Evolutionary conservation across 2,113 vertebrate genomes (phyloP), one percentile per base, ranked within the genome.

Genomic region (Cygnus atratus): DNA sequence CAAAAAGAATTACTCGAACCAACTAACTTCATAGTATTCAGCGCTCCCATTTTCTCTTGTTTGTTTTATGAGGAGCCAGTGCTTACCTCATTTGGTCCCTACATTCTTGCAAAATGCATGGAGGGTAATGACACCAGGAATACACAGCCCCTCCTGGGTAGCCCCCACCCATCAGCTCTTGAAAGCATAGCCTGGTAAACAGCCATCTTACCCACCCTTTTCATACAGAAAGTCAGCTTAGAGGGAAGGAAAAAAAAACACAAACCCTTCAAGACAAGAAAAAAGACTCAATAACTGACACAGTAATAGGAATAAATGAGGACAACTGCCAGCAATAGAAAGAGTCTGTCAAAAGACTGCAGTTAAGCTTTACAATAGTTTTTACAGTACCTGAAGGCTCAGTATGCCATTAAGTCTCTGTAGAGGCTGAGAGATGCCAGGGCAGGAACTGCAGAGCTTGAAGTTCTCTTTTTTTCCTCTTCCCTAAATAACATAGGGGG

Each of bases 231-330:
- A 63, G 13, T 46, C 17, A 86, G 13, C 13, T 37, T 41, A 59
- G 17, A 80, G 9, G 3, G 10, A 68, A 73, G 6, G 3, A 17
- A 7, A 35, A 11, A 20, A 28, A 16, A 41, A 7, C 7, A 18
- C 3, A 7, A 15, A 3, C 31, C 50, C 35, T 87, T 88, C 46
- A 63, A 92, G 76, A 84, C 22, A 89, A 76, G 31, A 46, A 67
- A 75, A 88, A 57, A 0, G 0, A 6, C 35, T 35, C 70, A 92
- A 78, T 39, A 95, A 94, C 37, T 57, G 77, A 80, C 58, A 88
- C 35, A 73, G 37, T 81, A 93, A 94, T 29, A 65, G 43, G 39
- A 76, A 72, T 41, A 87, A 92, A 89, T 12, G 57, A 92, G 93
- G 82, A 86, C 19, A 59, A 43, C 37, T 48, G 19, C 61, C 58